These are phyloP conservation scores for Glyptemys insculpta DNA, from an alignment of 2,797 vertebrate genomes.

Conservation along the genomic window DNA sequence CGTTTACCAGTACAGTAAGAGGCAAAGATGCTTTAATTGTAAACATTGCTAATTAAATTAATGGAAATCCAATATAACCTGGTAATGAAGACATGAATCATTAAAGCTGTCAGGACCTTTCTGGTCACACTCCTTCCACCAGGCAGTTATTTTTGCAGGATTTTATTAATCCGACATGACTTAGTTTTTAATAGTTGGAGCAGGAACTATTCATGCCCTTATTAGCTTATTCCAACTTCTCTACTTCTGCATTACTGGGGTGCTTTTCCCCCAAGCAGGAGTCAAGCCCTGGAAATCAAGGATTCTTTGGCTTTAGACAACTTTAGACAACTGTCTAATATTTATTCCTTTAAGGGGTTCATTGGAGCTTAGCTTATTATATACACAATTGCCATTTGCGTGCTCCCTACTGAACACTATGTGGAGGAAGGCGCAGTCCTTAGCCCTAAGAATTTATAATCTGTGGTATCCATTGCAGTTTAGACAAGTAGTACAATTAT, in stretches of 20 bases:
- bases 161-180: background rate
- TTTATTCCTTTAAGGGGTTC: background rate
- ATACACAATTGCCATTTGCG: background rate
- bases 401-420: background rate
- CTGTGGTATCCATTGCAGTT: background rate
- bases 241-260: accelerated
- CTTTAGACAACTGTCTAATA: accelerated
- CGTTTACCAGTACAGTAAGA: background rate
- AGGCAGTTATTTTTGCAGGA: background rate
- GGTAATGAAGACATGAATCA: background rate
- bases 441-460: background rate
- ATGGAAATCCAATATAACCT: background rate
- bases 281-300: background rate
- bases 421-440: accelerated
- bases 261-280: background rate
- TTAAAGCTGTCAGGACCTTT: background rate
- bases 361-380: background rate
- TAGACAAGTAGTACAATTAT: background rate
- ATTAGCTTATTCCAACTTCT: background rate
- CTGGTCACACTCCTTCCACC: background rate
- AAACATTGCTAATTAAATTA: background rate
- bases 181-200: background rate
- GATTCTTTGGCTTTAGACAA: background rate
- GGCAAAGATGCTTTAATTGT: accelerated
- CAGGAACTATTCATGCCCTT: accelerated